Evolutionary conservation across 2,797 vertebrate genomes (phyloP).

Genomic region (Sebastes hubbsi): DNA sequence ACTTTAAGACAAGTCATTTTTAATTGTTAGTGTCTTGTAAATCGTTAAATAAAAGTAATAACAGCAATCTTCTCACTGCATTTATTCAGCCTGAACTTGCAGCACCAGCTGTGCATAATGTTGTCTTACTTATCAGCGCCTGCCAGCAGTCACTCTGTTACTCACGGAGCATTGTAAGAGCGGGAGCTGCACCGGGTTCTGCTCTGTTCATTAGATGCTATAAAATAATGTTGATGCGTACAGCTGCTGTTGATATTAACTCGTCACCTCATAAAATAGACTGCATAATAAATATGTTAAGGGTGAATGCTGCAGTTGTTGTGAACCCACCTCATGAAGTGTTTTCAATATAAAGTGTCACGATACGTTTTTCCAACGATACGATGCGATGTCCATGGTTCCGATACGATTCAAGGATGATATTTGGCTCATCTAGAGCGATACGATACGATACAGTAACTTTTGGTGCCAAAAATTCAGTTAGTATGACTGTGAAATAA

Average conservation of each 20-base stretch:
- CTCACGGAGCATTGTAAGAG: not conserved
- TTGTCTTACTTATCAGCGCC: not conserved
- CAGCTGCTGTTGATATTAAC: constrained; percentile 33
- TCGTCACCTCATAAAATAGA: constrained; percentile 13
- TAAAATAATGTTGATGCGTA: not conserved
- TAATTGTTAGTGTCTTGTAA: not conserved
- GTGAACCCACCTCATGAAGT: not conserved
- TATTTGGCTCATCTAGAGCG: too few species aligned
- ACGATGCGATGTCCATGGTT: too few species aligned
- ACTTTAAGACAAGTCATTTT: not conserved
- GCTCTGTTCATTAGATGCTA: constrained; percentile 6
- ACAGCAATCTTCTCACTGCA: not conserved
- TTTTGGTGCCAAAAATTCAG: too few species aligned
- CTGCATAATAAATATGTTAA: not conserved
- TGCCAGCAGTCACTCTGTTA: not conserved
- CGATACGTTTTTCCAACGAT: too few species aligned
- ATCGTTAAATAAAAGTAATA: not conserved
- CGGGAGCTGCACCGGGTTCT: not conserved
- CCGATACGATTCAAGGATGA: too few species aligned
- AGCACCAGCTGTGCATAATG: not conserved
- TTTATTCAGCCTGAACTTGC: not conserved
- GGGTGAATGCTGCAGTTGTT: not conserved
- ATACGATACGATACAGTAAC: too few species aligned
- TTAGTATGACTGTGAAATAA: too few species aligned
- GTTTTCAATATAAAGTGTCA: not conserved